Percentiles rank a stretch among this genome's conserved stretches.
Conservation (phyloP, 2,888 invertebrate genomes). For the Ophonus ardosiacus region DNA sequence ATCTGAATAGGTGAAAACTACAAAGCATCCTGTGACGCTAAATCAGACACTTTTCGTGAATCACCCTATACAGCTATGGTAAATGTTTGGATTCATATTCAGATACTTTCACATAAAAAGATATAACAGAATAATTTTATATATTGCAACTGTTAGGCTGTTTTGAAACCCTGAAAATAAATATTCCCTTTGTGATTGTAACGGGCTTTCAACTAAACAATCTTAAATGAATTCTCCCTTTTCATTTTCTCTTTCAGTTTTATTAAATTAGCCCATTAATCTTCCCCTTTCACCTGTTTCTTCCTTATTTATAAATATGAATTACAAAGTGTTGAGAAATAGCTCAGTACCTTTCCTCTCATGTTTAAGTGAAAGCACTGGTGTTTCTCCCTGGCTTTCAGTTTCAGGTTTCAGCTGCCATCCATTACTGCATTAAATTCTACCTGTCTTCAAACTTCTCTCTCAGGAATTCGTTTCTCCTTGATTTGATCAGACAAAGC, state of each 20-base stretch:
- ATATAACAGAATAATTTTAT: too few relatives aligned
- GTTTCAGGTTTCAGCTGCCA: conserved; percentile 9
- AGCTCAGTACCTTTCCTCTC: neutral
- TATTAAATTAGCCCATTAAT: conserved; percentile 17
- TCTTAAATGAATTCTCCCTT: too few relatives aligned
- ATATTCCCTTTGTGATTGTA: too few relatives aligned
- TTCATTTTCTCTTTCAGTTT: conserved; percentile 1
- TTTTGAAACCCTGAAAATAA: too few relatives aligned
- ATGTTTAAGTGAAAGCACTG: conserved; percentile 10
- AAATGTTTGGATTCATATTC: too few relatives aligned
- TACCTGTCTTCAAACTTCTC: neutral
- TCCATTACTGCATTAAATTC: conserved; percentile 26
- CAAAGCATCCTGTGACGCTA: too few relatives aligned
- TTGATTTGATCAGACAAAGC: neutral
- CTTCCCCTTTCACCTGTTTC: conserved; percentile 12
- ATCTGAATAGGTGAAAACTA: too few relatives aligned
- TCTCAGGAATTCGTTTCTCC: neutral
- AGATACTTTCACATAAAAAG: too few relatives aligned
- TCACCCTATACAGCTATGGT: too few relatives aligned
- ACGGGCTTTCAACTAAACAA: too few relatives aligned
- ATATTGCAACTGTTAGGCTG: too few relatives aligned
- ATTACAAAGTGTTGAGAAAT: neutral
- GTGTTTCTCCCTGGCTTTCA: neutral
- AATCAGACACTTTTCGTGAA: too few relatives aligned
- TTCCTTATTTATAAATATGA: conserved; percentile 18